These are phyloP conservation scores for Horisme vitalbata DNA, from an alignment of 2,888 invertebrate genomes.

Conservation along the genomic window DNA sequence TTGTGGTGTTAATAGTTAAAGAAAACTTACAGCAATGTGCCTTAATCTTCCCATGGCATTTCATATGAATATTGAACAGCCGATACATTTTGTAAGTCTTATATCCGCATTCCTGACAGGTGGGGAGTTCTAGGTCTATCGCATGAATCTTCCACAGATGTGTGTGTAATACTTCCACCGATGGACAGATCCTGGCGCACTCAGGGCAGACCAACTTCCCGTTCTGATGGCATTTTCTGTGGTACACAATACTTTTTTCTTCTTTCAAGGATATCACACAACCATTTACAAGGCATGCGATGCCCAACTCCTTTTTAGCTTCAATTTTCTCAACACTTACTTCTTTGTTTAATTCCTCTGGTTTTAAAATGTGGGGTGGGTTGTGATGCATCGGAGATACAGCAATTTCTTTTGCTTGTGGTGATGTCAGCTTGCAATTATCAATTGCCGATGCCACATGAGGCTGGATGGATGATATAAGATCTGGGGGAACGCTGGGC, in stretches of 20 bases:
- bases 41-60: slow-evolving; percentile 87
- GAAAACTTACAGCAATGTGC: slow-evolving; percentile 79
- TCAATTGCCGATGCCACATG: slow-evolving; percentile 36
- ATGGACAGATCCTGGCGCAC: slow-evolving; percentile 81
- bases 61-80: slow-evolving; percentile 88
- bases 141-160: slow-evolving; percentile 91
- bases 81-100: slow-evolving; percentile 88
- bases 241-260: slow-evolving; percentile 84
- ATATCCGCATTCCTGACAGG: slow-evolving; percentile 89
- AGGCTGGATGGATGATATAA: slow-evolving; percentile 70
- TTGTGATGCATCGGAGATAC: slow-evolving; percentile 29
- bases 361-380: slow-evolving; percentile 42
- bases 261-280: slow-evolving; percentile 83
- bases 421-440: slow-evolving; percentile 36
- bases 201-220: slow-evolving; percentile 84
- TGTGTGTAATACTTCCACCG: slow-evolving; percentile 87
- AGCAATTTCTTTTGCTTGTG: slow-evolving; percentile 29
- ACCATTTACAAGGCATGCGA: slow-evolving; percentile 76
- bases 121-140: slow-evolving; percentile 90
- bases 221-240: slow-evolving; percentile 84
- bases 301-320: slow-evolving; percentile 42
- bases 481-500: slow-evolving; percentile 67
- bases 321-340: slow-evolving; percentile 32
- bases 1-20: not conserved
- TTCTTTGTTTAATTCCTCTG: slow-evolving; percentile 41